These are phyloP conservation scores for Xiphophorus couchianus DNA, from an alignment of 2,113 vertebrate species.

Conservation along the genomic window DNA sequence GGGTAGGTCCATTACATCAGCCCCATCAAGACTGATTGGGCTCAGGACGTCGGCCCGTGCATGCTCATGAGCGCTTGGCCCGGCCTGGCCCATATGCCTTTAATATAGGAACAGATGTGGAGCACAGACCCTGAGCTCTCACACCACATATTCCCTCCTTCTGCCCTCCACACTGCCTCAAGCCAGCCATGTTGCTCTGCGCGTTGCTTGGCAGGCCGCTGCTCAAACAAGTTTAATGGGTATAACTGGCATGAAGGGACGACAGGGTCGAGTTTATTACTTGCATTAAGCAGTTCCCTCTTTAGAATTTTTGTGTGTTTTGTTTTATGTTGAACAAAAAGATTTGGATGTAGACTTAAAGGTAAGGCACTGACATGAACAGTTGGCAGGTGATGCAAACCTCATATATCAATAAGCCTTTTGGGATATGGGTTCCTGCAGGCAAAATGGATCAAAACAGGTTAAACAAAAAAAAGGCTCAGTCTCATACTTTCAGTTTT, in stretches of 20 bases:
- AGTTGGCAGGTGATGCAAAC: slow-evolving; percentile 31
- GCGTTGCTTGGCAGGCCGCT: slow-evolving; percentile 63
- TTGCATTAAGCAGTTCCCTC: slow-evolving; percentile 60
- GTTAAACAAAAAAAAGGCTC: background rate
- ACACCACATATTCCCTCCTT: slow-evolving; percentile 41
- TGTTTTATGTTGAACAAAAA: slow-evolving; percentile 10
- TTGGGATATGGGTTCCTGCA: slow-evolving; percentile 47
- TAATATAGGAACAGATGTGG: slow-evolving; percentile 83
- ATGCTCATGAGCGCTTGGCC: slow-evolving; percentile 64
- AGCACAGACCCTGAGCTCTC: slow-evolving; percentile 60
- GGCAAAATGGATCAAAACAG: slow-evolving; percentile 40
- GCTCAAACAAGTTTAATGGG: slow-evolving; percentile 68
- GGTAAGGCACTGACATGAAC: slow-evolving; percentile 44
- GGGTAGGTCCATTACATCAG: slow-evolving; percentile 79
- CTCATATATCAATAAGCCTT: background rate
- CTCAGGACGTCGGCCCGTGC: slow-evolving; percentile 58
- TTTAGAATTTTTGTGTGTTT: slow-evolving; percentile 47
- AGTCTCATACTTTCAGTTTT: background rate
- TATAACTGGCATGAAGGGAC: slow-evolving; percentile 68
- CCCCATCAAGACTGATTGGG: slow-evolving; percentile 80
- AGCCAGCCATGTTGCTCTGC: slow-evolving; percentile 64
- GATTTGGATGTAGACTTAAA: slow-evolving; percentile 29
- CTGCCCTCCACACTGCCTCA: slow-evolving; percentile 54
- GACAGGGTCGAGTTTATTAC: slow-evolving; percentile 68
- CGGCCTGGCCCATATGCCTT: slow-evolving; percentile 79